Base-by-base conservation (phyloP, 1,140 invertebrate species). In the Zaprionus kolodkinae region DNA sequence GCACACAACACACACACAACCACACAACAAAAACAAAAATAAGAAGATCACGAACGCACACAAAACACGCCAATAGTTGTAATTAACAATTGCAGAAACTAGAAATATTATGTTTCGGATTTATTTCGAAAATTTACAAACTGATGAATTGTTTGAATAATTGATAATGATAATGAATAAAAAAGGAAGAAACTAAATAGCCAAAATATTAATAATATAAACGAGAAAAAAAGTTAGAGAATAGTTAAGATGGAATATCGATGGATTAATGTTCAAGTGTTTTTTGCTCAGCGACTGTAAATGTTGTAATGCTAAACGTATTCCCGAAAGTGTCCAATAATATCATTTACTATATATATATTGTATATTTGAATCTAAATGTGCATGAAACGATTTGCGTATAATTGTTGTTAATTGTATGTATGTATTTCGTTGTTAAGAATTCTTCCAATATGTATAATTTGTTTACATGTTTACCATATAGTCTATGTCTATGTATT, bases 371-470 rank as follows among this genome's bases (percentile, higher is more conserved):
- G 17, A 68, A 65, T 76, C 56, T 75, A 67, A 69, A 67, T 87
- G 69, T 76, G 74, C 67, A 74, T 67, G 38, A 78, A 45, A 45
- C 40, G 40, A 45, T 45, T 72, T 59, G 67, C 59, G 50, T 79
- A 74, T 82, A 79, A 79, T 87, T 80, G 77, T 87, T 87, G 83
- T 87, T 88, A 52, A 82, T 56, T 68, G 69, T 63, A 72, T 69
- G 60, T 55, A 73, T 68, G 59, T 76, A 76, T 70, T 62, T 81
- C 74, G 59, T 50, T 78, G 70, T 85, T 70, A 72, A 74, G 50
- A 85, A 72, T 52, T 78, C 63, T 83, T 83, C 72, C 80, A 76
- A 25, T 76, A 55, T 78, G 57, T 75, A 66, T 65, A 57, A 70
- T 63, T 61, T 79, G 81, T 85, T 81, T 67, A 78, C 68, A 78